phyloP scores from a whole-genome alignment of 2,888 invertebrate genomes.

The Catocala fraxini region DNA sequence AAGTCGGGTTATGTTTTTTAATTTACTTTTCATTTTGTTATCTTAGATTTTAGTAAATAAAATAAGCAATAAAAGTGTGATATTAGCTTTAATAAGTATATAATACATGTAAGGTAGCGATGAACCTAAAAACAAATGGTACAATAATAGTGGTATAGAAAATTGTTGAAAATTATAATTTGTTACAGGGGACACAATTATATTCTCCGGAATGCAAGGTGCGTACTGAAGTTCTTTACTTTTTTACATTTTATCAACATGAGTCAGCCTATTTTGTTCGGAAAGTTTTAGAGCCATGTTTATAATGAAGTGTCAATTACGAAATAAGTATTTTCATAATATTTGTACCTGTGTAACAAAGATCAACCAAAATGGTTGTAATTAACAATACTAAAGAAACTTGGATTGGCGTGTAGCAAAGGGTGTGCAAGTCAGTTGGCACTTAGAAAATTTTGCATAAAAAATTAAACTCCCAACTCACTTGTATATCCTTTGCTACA shows the following conservation, averaged over 20 bases:
- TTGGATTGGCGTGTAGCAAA: no score
- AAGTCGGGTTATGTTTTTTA: slow-evolving; percentile 17
- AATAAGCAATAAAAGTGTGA: slow-evolving; percentile 36
- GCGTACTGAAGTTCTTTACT: slow-evolving; percentile 53
- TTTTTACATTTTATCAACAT: neutral
- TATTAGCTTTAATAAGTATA: slow-evolving; percentile 30
- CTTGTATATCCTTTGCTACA: no score
- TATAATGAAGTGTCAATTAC: no score
- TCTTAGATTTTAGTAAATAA: slow-evolving; percentile 3
- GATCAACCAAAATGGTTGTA: no score
- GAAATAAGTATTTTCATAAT: no score
- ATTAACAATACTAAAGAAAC: no score
- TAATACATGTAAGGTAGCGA: slow-evolving; percentile 15
- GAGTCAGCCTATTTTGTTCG: neutral
- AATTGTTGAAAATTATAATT: slow-evolving; percentile 43
- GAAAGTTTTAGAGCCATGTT: no score
- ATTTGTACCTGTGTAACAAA: no score
- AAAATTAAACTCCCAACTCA: no score
- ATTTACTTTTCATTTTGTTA: slow-evolving; percentile 8
- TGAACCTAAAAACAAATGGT: slow-evolving; percentile 5
- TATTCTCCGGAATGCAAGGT: slow-evolving; percentile 90
- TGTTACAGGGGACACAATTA: slow-evolving; percentile 89
- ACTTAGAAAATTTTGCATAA: no score
- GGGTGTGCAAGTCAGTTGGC: no score
- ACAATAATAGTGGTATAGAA: slow-evolving; percentile 5